These are phyloP conservation scores for Melanotaenia maccullochi DNA, from an alignment of 2,797 vertebrate genomes.

Conservation along the genomic window DNA sequence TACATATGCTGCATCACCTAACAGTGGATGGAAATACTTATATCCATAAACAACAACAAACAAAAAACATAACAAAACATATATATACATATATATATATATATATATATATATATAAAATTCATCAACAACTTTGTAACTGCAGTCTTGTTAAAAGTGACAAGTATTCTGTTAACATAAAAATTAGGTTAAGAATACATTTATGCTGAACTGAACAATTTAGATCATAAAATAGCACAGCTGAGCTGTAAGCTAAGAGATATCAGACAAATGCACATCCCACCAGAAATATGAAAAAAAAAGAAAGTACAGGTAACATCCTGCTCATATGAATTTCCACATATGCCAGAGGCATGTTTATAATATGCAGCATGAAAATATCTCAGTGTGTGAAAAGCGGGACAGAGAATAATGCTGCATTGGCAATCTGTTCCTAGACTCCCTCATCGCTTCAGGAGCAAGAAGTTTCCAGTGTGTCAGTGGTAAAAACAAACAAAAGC, in stretches of 20 bases:
- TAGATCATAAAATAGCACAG: too few relatives aligned
- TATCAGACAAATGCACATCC: conserved; percentile 22
- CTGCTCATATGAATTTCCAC: conserved; percentile 40
- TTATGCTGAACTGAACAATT: neutral
- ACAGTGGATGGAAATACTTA: too few relatives aligned
- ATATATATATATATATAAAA: too few relatives aligned
- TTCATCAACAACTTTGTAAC: too few relatives aligned
- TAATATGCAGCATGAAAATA: conserved; percentile 62
- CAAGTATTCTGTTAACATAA: too few relatives aligned
- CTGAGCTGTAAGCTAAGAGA: conserved; percentile 3
- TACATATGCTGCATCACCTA: too few relatives aligned
- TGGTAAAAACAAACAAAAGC: conserved; percentile 32
- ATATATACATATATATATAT: too few relatives aligned
- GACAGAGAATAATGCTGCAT: conserved; percentile 68
- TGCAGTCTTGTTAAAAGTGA: too few relatives aligned
- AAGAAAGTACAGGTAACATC: conserved; percentile 27
- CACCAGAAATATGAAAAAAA: conserved; percentile 42
- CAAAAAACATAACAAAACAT: too few relatives aligned
- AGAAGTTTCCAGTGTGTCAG: conserved; percentile 38
- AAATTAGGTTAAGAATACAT: neutral
- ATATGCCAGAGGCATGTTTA: conserved; percentile 49
- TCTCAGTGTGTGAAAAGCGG: conserved; percentile 52
- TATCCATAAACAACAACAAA: too few relatives aligned
- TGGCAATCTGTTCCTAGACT: conserved; percentile 51
- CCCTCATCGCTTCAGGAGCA: conserved; percentile 37